Base-by-base conservation (phyloP, 2,113 vertebrate species). In the Thryonomys swinderianus region DNA sequence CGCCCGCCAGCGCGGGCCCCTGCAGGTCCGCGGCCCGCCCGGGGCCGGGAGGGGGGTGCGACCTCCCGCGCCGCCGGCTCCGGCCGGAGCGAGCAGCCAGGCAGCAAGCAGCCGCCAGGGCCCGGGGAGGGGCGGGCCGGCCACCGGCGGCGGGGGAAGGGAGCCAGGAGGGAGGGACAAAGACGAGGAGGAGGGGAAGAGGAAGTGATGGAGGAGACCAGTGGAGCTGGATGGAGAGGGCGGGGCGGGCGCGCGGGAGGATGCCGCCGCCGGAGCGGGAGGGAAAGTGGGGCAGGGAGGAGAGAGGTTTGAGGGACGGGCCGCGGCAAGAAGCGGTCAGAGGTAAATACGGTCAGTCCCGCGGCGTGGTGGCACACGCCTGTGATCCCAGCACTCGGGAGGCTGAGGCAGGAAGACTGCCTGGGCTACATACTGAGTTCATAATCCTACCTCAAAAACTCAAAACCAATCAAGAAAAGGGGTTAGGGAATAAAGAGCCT, bases 131-230 rank as follows among this genome's bases (percentile, higher is more conserved):
- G 96, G 96, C 95, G 91, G 96, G 94, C 93, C 95, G 83, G 91
- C 95, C 94, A 92, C 96, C 80, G 57, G 83, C 51, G 78, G 91
- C 88, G 81, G 96, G 96, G 97, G 94, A 96, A 95, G 95, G 96
- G 96, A 95, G 95, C 88, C 92, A 91, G 92, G 96, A 97, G 96
- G 97, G 97, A 96, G 96, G 97, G 96, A 97, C 97, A 97, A 97
- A 97, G 96, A 86, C 96, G 91, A 88, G 94, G 96, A 96, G 97
- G 95, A 95, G 97, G 97, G 96, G 96, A 97, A 98, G 88, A 97
- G 97, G 97, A 98, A 97, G 96, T 97, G 96, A 97, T 97, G 97
- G 95, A 96, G 97, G 74, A 94, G 83, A 53, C 20, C n/a, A 69
- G 85, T 48, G 82, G 96, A 84, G 92, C 82, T 21, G 89, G 95